phyloP scores from a whole-genome alignment of 2,797 vertebrate species.

The Myotis pilosus region DNA sequence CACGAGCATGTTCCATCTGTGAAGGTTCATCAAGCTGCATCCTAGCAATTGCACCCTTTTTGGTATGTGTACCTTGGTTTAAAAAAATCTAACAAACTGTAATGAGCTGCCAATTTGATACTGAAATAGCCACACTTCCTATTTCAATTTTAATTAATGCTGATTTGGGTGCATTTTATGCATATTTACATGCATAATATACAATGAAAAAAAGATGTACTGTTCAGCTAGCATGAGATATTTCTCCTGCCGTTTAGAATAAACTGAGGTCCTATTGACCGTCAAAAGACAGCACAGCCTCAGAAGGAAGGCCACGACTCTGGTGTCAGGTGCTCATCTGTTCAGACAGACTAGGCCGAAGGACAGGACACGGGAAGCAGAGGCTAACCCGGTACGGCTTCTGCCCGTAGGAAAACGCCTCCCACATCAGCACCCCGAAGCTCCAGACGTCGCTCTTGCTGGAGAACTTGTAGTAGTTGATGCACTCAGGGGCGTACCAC shows the following conservation, averaged over 20 bases:
- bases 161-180: not conserved
- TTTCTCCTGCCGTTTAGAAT: not conserved
- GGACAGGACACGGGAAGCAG: not conserved
- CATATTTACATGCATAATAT: not conserved
- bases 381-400: slow-evolving; percentile 93
- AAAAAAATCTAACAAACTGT: not conserved
- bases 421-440: slow-evolving; percentile 98
- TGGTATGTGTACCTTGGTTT: not conserved
- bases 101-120: not conserved
- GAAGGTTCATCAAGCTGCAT: not conserved
- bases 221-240: not conserved
- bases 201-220: too few relatives aligned
- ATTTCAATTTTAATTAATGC: not conserved
- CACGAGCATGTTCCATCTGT: not conserved
- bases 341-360: not conserved
- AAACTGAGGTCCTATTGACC: not conserved
- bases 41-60: not conserved
- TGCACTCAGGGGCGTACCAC: slow-evolving; percentile 98
- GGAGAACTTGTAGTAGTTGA: slow-evolving; percentile 97
- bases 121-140: not conserved
- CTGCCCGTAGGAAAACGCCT: slow-evolving; percentile 93
- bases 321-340: not conserved
- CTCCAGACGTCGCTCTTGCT: slow-evolving; percentile 99
- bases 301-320: accelerated
- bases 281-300: not conserved